Base-by-base conservation (phyloP, 2,888 invertebrate genomes). In the Megalurothrips usitatus region DNA sequence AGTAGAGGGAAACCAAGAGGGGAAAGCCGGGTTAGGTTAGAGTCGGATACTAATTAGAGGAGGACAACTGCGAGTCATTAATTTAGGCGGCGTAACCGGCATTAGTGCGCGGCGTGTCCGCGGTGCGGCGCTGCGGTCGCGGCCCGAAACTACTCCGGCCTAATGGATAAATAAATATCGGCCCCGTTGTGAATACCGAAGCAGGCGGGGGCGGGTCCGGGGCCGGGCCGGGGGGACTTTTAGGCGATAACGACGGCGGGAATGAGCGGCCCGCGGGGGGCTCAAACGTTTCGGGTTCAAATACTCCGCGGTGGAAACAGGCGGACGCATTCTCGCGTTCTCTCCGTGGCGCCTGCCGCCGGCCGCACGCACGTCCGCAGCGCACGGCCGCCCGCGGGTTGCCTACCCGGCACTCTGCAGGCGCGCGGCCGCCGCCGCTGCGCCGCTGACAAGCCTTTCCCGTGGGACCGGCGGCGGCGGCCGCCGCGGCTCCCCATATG, bases 141-240 rank as follows among this genome's bases (percentile, higher is more conserved):
- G 14, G 58, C 58, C 4, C 34, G 34, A 43, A 43, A 43, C 34
- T 43, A 43, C 58, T 58, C 58, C 19, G 4, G 23, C 68, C 68
- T 68, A 68, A 68, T 68, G 68, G 68, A 68, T 68, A 68, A 68
- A 68, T 68, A 68, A 68, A 68, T 68, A 68, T 68, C 68, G 68
- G 68, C 23, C n/a, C 68, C 68, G n/a, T 58, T 68, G 68, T 68
- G 68, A n/a, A 68, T 68, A 68, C 68, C 23, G 68, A 68, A 68
- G 9, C n/a, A 68, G 68, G 68, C n/a, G 68, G n/a, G 23, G 68
- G 68, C 12, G 52, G 52, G 19, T 3, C 52, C 14, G 6, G 52
- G 34, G 34, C 34, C 3, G 34, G 34, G 34, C 3, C 3, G 34
- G 34, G 34, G 34, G 34, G 34, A 43, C 34, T 43, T 43, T 43